Base-by-base conservation (phyloP, 2,888 invertebrate species). In the Aethes cnicana region DNA sequence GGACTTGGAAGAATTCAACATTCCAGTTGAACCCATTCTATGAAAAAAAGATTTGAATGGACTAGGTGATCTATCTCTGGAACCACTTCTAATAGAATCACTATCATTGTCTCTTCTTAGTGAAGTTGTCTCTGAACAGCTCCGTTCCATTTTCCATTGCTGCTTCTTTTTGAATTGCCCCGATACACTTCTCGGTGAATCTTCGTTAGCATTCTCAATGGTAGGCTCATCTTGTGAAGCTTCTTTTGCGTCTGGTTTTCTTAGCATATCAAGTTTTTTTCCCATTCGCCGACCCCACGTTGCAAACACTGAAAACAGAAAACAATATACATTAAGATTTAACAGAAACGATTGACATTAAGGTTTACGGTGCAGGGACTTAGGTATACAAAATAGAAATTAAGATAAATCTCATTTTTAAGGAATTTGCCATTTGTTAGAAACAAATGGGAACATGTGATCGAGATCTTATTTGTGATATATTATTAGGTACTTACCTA, bases 251-350 rank as follows among this genome's bases (percentile, higher is more conserved):
- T 94, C 93, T 46, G 91, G 82, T 62, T 93, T 92, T 61, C 94
- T 93, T 55, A 95, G 88, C 70, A 94, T 91, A 68, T 95, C 95
- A 68, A 95, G 85, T 77, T 94, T 95, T 64, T 93, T 93, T 59
- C 95, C 94, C 94, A 95, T 94, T 59, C 93, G 91, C 56, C 94
- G 92, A 67, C 95, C 94, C 95, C 95, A 95, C 62, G 94, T 93
- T 56, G 93, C 92, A 63, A 92, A 87, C 70, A 93, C 93, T 93
- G 87, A 52, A 90, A 84, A 32, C 30, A 62, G 61, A 60, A 62
- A 52, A 53, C 54, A 33, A 9, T 4, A 7, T 26, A 18, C 26
- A 25, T 11, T 9, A 14, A 30, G 8, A 8, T 30, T 7, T 8
- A 11, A 4, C 18, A 25, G 4, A 37, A n/a, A n/a, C n/a, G n/a